Percentiles rank a stretch among this genome's conserved stretches.
Conservation (phyloP, 2,113 vertebrate species). For the Telmatochromis sp. region DNA sequence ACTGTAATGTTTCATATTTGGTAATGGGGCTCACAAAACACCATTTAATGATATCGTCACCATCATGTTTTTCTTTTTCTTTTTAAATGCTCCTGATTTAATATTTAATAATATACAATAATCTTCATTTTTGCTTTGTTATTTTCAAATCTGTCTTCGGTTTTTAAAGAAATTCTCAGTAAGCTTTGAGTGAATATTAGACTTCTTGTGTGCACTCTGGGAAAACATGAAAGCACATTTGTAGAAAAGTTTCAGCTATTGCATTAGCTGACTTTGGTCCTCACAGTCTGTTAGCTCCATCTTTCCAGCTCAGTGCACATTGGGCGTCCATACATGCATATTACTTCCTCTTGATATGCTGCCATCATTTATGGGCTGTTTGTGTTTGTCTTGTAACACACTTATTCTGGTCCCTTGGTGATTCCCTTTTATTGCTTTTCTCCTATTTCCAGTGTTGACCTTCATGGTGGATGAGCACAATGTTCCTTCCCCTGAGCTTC, state of each 20-base stretch:
- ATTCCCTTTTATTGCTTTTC: background rate
- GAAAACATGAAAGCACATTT: background rate
- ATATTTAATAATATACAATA: background rate
- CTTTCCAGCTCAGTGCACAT: background rate
- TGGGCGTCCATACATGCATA: background rate
- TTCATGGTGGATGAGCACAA: conserved; percentile 4
- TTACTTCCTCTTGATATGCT: conserved; percentile 2
- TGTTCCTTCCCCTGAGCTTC: background rate
- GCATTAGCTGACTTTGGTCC: background rate
- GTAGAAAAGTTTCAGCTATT: background rate
- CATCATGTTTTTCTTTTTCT: background rate
- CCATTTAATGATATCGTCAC: background rate
- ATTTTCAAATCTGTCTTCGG: background rate
- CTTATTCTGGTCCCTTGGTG: background rate
- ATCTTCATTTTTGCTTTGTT: background rate
- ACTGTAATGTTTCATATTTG: background rate
- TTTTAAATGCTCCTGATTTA: background rate
- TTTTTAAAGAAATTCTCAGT: background rate
- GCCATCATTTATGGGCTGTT: background rate
- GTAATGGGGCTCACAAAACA: background rate
- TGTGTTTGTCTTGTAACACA: background rate
- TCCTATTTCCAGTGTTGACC: background rate
- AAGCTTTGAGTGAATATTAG: background rate
- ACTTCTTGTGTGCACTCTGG: background rate
- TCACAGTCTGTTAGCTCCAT: background rate